phyloP scores from a whole-genome alignment of 2,113 vertebrate species.

The Calidris pugnax region DNA sequence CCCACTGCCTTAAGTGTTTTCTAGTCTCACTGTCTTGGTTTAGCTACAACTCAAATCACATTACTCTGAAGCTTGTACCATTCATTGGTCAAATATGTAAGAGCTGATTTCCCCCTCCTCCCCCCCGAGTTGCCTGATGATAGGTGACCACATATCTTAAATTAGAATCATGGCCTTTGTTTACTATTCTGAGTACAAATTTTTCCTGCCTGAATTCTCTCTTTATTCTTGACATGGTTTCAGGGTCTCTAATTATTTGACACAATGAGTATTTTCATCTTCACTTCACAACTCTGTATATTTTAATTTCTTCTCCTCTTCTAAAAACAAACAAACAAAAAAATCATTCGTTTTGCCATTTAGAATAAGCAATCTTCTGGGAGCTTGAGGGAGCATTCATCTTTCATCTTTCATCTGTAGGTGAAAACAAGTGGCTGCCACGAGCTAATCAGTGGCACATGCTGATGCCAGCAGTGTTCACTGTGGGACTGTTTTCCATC shows the following conservation, averaged over 20 bases:
- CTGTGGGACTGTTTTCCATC: not conserved
- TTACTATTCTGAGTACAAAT: not conserved
- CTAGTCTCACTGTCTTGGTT: not conserved
- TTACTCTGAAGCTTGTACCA: not conserved
- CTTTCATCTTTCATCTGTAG: not conserved
- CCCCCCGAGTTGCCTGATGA: not conserved
- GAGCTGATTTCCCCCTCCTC: not conserved
- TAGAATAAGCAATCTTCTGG: not conserved
- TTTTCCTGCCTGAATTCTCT: not conserved
- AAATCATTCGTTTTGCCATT: not conserved
- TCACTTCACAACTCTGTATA: not conserved
- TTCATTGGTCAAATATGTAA: not conserved
- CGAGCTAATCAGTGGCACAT: not conserved
- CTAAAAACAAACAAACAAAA: not conserved
- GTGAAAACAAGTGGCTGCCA: not conserved
- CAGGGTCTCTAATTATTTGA: not conserved
- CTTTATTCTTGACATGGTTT: not conserved
- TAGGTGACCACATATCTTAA: not conserved
- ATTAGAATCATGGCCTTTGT: not conserved
- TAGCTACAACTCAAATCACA: not conserved
- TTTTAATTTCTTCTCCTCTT: not conserved
- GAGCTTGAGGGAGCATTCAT: not conserved
- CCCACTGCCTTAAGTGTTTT: not conserved
- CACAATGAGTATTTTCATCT: not conserved
- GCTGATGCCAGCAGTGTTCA: not conserved